phyloP scores from a whole-genome alignment of 1,140 invertebrate species.

The Drosophila pachea region DNA sequence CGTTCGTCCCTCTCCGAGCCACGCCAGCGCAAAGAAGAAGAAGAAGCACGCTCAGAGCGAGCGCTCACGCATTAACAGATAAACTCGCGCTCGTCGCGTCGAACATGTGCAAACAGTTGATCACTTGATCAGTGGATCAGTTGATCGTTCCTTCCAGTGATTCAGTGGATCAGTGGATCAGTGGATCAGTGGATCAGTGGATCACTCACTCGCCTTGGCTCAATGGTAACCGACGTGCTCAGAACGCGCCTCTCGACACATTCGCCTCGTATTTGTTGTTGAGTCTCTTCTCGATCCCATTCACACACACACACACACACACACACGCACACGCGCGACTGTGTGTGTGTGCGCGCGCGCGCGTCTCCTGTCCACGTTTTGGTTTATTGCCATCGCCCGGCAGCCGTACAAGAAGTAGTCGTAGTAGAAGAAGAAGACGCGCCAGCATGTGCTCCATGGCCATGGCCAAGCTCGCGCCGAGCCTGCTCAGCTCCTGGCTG shows the following conservation, averaged over 20 bases:
- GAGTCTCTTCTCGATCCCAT: background rate
- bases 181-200: conserved; percentile 9
- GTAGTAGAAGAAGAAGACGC: background rate
- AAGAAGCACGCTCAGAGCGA: background rate
- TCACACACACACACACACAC: too few relatives aligned
- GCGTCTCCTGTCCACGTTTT: background rate
- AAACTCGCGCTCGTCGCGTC: conserved; percentile 13
- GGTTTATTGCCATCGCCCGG: conserved; percentile 6
- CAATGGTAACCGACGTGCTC: conserved; percentile 34
- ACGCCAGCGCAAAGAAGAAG: background rate
- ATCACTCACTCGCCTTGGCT: conserved; percentile 9
- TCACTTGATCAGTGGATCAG: conserved; percentile 15
- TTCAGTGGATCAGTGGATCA: conserved; percentile 4
- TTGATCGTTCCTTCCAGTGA: background rate
- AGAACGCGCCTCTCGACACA: conserved; percentile 8
- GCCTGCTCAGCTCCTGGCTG: conserved; percentile 50
- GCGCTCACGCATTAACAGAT: background rate
- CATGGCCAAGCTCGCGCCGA: conserved; percentile 37
- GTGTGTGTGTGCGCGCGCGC: conserved; percentile 3
- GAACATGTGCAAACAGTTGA: conserved; percentile 21
- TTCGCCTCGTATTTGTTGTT: conserved; percentile 26
- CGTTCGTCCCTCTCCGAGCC: conserved; percentile 26
- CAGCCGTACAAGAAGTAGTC: background rate
- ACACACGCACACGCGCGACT: background rate
- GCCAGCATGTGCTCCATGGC: conserved; percentile 37